Evolutionary conservation across 2,888 invertebrate genomes (phyloP).

Genomic region (Carcina quercana): DNA sequence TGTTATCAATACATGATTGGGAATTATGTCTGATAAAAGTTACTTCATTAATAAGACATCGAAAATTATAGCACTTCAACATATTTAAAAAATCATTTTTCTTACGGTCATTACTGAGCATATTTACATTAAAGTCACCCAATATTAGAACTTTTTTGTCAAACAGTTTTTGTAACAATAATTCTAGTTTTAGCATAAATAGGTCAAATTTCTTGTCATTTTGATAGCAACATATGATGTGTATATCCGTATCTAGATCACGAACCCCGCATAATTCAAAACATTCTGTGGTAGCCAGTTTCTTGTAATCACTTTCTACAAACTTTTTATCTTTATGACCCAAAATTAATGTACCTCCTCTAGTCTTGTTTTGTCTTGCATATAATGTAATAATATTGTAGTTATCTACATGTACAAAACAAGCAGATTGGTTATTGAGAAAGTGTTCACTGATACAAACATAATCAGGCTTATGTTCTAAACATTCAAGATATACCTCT

Average conservation of each 20-base stretch:
- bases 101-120: not conserved
- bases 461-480: not conserved
- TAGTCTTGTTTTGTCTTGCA: not conserved
- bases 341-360: conserved; percentile 1
- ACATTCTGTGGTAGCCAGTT: not conserved
- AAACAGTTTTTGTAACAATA: conserved; percentile 1
- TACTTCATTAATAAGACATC: not conserved
- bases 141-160: not conserved
- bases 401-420: not conserved
- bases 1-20: not conserved
- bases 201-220: conserved; percentile 1
- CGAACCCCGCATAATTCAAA: conserved; percentile 4
- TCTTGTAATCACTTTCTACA: not conserved
- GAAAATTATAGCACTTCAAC: not conserved
- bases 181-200: conserved; percentile 2
- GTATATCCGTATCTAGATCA: not conserved
- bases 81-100: not conserved
- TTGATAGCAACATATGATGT: conserved; percentile 1
- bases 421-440: not conserved
- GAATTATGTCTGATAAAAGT: not conserved
- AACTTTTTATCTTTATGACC: not conserved
- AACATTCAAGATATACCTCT: conserved; percentile 1
- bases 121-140: not conserved
- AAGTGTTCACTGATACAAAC: conserved; percentile 4
- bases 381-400: not conserved